phyloP scores from a whole-genome alignment of 2,888 invertebrate genomes.

The Imbricaverruca yamaguchii region DNA sequence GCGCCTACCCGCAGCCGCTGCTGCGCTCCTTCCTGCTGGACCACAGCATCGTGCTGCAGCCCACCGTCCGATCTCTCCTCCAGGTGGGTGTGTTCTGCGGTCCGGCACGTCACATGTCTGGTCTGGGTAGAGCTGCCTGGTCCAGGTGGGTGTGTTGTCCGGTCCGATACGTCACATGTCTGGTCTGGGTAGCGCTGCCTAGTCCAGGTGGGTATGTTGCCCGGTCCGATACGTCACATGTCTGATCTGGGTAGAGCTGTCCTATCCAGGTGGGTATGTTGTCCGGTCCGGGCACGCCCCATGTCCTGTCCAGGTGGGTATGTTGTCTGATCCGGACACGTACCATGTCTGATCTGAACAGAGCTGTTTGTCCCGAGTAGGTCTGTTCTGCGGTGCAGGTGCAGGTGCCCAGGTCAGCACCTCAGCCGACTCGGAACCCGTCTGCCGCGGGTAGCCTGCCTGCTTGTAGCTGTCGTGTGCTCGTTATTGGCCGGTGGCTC shows the following conservation, averaged over 20 bases:
- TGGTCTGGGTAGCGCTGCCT: slow-evolving; percentile 35
- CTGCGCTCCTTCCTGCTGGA: slow-evolving; percentile 80
- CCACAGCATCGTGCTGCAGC: slow-evolving; percentile 74
- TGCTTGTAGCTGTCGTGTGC: no score
- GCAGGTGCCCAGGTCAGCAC: no score
- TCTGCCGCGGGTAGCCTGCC: no score
- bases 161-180: neutral
- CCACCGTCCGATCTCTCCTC: slow-evolving; percentile 80
- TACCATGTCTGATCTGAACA: neutral
- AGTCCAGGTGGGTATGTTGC: slow-evolving; percentile 43
- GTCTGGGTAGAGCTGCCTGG: neutral
- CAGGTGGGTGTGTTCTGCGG: slow-evolving; percentile 54
- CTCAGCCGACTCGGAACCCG: no score
- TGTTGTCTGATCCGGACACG: neutral
- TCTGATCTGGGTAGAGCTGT: no score
- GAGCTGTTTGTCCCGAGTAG: neutral
- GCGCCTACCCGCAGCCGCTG: slow-evolving; percentile 80
- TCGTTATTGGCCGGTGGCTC: no score
- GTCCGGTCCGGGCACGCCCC: neutral
- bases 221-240: no score
- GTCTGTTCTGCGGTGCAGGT: neutral
- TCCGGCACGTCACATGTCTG: neutral
- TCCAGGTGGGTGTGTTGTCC: slow-evolving; percentile 18
- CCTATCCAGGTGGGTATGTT: no score
- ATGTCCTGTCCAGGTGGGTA: neutral